phyloP scores from a whole-genome alignment of 2,888 invertebrate genomes.

The Xestia sexstrigata region DNA sequence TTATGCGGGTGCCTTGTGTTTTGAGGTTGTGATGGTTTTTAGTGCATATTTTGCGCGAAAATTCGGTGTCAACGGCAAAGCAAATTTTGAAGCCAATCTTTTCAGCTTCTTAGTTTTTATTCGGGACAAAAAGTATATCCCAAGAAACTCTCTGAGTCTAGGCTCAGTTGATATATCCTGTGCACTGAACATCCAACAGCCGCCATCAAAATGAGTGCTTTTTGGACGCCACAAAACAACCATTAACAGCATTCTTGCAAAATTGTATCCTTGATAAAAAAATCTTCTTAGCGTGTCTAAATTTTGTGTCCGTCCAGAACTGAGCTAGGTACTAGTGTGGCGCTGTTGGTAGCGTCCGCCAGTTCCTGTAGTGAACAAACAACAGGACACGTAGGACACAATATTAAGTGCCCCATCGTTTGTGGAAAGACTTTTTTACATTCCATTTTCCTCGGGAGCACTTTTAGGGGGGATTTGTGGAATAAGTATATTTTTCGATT shows the following conservation, averaged over 20 bases:
- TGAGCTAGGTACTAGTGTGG: no score
- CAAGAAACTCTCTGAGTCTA: background rate
- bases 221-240: background rate
- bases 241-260: background rate
- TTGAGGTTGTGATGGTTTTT: background rate
- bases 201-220: background rate
- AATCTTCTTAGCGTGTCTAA: no score
- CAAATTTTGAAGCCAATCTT: background rate
- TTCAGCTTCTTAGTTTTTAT: background rate
- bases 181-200: background rate
- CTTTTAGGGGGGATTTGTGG: no score
- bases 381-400: no score
- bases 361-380: no score
- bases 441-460: no score
- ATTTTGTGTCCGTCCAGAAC: no score
- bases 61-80: background rate
- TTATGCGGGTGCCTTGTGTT: conserved; percentile 25
- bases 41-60: background rate
- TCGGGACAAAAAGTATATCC: background rate
- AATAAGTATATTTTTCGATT: no score
- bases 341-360: no score
- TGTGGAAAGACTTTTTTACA: no score
- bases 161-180: background rate
- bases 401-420: no score
- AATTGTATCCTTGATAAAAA: background rate